Percentiles rank a stretch among this genome's conserved stretches.
Conservation (phyloP, 2,888 invertebrate species). For the Morpho deidamia region DNA sequence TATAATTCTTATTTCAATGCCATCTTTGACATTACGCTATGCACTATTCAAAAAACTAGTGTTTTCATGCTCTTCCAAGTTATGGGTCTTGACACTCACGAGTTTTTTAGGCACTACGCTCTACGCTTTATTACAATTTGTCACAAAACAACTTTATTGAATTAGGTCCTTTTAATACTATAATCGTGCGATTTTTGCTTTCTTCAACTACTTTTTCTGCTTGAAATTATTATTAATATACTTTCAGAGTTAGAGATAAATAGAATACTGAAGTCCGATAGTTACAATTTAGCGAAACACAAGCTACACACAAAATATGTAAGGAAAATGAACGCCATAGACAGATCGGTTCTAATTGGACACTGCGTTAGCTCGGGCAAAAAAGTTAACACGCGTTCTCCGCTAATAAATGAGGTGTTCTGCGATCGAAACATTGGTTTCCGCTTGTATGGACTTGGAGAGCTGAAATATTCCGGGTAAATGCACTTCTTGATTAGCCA, state of each 20-base stretch:
- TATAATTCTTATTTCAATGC: no score
- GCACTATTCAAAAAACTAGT: no score
- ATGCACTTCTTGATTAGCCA: conserved; percentile 1
- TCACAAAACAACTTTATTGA: neutral
- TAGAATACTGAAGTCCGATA: conserved; percentile 70
- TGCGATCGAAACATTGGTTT: conserved; percentile 61
- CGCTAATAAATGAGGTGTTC: conserved; percentile 65
- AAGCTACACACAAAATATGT: conserved; percentile 26
- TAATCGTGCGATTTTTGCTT: neutral
- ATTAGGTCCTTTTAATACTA: neutral
- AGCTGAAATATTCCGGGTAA: conserved; percentile 39
- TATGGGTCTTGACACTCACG: no score
- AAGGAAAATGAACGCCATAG: conserved; percentile 24
- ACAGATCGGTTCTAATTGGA: conserved; percentile 51
- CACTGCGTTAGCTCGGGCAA: conserved; percentile 46
- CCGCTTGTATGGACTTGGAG: conserved; percentile 67
- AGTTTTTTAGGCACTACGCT: no score
- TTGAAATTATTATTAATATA: no score
- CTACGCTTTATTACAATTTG: no score
- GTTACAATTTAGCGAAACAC: conserved; percentile 69
- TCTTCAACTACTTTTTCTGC: neutral
- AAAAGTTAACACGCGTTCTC: conserved; percentile 68
- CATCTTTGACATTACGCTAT: no score
- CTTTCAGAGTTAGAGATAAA: conserved; percentile 73
- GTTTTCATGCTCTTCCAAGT: no score